Conservation (phyloP, 1,140 invertebrate genomes). For the Drosophila yakuba region DNA sequence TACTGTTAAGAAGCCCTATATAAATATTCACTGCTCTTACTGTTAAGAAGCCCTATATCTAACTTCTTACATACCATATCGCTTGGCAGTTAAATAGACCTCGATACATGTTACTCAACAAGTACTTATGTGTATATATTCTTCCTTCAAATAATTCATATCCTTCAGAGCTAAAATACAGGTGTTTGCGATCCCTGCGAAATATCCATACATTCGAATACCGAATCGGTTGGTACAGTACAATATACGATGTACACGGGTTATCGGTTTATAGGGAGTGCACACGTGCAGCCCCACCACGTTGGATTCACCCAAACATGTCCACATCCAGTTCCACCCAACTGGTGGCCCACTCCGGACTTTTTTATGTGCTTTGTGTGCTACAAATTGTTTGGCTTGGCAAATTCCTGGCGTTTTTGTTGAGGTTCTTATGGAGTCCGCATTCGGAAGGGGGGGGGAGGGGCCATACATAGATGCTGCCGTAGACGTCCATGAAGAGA, state of each 20-base stretch:
- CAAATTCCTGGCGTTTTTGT: constrained; percentile 75
- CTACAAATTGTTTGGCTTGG: constrained; percentile 80
- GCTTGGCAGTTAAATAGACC: too few relatives aligned
- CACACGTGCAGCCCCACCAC: constrained; percentile 30
- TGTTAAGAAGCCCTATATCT: too few relatives aligned
- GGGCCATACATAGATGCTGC: background rate
- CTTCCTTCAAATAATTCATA: too few relatives aligned
- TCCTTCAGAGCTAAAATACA: too few relatives aligned
- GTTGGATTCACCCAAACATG: background rate
- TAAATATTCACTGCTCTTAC: background rate
- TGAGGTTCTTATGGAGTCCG: constrained; percentile 74
- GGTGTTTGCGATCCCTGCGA: too few relatives aligned
- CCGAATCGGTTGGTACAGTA: background rate
- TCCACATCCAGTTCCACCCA: background rate
- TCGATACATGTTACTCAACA: too few relatives aligned
- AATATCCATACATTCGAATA: too few relatives aligned
- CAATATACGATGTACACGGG: background rate
- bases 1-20: too few relatives aligned
- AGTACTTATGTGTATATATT: too few relatives aligned
- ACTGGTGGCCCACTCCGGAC: constrained; percentile 1
- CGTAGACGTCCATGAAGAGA: constrained; percentile 53
- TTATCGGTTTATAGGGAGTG: background rate
- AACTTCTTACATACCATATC: too few relatives aligned
- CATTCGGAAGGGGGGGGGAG: background rate
- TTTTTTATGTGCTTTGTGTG: constrained; percentile 71